These are phyloP conservation scores for Rhagologus leucostigma DNA, from an alignment of 2,113 vertebrate genomes.

Conservation along the genomic window DNA sequence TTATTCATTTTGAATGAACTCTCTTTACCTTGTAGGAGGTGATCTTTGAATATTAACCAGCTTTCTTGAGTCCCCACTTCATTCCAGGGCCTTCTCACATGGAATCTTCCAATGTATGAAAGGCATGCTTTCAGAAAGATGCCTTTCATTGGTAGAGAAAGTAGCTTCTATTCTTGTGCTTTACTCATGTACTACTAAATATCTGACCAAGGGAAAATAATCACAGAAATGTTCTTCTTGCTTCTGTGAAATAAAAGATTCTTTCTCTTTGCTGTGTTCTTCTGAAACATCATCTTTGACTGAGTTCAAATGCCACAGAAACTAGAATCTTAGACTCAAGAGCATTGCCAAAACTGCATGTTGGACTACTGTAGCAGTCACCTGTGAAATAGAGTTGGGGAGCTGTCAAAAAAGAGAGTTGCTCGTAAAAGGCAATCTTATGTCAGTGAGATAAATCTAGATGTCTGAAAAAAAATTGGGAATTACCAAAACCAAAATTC, in stretches of 20 bases:
- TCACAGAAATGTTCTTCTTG: background rate
- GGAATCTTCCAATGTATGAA: background rate
- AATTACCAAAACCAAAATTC: background rate
- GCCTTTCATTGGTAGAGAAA: background rate
- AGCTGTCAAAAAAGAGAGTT: slow-evolving; percentile 4
- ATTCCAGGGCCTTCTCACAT: background rate
- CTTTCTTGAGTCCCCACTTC: background rate
- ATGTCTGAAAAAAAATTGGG: background rate
- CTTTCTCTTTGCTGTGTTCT: background rate
- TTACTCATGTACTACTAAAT: background rate
- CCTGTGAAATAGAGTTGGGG: background rate
- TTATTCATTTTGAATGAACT: background rate
- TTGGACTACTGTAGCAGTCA: background rate
- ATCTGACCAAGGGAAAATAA: background rate
- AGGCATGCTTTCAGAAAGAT: background rate
- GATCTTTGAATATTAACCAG: background rate
- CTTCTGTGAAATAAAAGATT: background rate
- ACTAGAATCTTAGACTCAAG: background rate
- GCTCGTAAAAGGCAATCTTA: background rate
- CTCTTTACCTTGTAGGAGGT: background rate
- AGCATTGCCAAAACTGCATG: background rate
- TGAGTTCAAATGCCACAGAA: background rate
- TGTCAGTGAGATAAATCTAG: background rate
- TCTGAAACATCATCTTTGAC: background rate
- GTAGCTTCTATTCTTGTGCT: background rate